Percentiles rank a stretch among this genome's conserved stretches.
Evolutionary conservation across 2,113 vertebrate species (phyloP).

Genomic region (Tricholaema leucomelas): DNA sequence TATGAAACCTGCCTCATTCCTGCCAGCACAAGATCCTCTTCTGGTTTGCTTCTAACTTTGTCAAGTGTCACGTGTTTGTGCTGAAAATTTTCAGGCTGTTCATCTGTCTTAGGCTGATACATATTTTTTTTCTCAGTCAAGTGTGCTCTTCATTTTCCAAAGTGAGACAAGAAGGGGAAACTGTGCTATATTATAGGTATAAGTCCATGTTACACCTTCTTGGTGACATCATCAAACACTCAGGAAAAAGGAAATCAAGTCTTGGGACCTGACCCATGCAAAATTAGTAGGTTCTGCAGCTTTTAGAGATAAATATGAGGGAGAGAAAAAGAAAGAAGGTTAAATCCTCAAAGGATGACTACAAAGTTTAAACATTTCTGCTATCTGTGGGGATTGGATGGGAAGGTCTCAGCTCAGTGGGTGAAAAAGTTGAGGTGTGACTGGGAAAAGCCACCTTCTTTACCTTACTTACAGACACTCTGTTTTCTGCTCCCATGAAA

Average conservation of each 20-base stretch:
- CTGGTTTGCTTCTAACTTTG: conserved; percentile 29
- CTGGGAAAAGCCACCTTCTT: neutral
- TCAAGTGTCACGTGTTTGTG: neutral
- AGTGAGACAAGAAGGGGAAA: neutral
- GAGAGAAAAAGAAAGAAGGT: neutral
- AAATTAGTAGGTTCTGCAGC: neutral
- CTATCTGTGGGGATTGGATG: neutral
- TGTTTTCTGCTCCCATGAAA: neutral
- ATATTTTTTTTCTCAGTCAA: neutral
- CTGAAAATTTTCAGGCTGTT: conserved; percentile 7
- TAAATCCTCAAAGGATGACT: neutral
- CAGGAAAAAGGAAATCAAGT: neutral
- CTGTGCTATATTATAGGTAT: neutral
- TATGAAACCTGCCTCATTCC: conserved; percentile 1
- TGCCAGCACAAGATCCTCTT: neutral
- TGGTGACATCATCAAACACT: neutral
- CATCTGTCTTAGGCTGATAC: neutral
- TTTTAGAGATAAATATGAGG: neutral
- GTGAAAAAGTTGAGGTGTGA: neutral
- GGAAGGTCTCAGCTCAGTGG: neutral
- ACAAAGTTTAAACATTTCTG: neutral
- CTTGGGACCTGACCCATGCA: neutral
- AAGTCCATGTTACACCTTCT: neutral
- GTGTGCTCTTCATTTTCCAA: neutral
- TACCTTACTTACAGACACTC: neutral